Conservation (phyloP, 2,113 vertebrate species). For the Heteronetta atricapilla region DNA sequence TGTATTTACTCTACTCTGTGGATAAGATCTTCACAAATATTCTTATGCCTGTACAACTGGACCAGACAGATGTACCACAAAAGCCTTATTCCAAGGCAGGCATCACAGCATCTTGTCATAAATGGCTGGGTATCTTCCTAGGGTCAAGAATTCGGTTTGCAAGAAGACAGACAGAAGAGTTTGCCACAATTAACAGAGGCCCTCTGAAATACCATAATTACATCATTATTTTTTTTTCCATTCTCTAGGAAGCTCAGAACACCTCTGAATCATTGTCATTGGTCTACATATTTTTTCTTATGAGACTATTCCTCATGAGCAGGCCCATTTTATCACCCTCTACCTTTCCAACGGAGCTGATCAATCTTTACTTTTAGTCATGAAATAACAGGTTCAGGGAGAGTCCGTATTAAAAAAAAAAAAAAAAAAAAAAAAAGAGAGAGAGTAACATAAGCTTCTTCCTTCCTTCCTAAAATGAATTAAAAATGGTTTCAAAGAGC, state of each 20-base stretch:
- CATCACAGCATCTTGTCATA: accelerated
- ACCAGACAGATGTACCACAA: neutral
- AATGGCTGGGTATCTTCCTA: neutral
- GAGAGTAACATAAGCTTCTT: neutral
- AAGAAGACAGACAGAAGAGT: neutral
- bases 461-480: neutral
- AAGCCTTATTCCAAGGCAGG: accelerated
- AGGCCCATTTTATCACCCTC: neutral
- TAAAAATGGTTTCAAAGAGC: neutral
- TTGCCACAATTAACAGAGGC: neutral
- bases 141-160: neutral
- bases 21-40: neutral
- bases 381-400: neutral
- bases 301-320: neutral
- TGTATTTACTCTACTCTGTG: neutral
- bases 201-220: neutral
- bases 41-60: accelerated
- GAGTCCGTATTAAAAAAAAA: neutral
- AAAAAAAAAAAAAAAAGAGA: neutral
- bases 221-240: neutral
- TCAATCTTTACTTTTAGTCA: neutral
- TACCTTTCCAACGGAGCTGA: neutral
- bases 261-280: neutral
- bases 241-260: neutral
- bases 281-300: neutral